phyloP scores from a whole-genome alignment of 2,113 vertebrate genomes.

The Chionomys nivalis region DNA sequence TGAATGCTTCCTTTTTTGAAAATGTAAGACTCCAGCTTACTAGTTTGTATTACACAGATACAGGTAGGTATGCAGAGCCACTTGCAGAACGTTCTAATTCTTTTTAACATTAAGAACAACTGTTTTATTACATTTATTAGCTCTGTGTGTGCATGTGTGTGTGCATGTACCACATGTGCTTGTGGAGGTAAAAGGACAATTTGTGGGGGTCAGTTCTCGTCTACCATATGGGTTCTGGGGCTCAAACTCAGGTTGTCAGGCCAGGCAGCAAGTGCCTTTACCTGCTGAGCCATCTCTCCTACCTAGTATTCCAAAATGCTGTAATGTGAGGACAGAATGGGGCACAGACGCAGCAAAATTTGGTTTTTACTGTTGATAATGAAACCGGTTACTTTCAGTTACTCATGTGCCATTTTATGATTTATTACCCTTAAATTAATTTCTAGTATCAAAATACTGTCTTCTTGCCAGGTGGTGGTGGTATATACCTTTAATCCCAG shows the following conservation, averaged over 20 bases:
- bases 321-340: constrained; percentile 16
- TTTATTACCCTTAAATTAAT: background rate
- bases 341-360: background rate
- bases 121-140: background rate
- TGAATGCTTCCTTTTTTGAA: constrained; percentile 14
- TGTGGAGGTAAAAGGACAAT: background rate
- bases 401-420: background rate
- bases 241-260: background rate
- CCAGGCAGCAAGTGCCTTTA: background rate
- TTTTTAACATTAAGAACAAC: background rate
- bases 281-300: background rate
- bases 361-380: background rate
- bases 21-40: background rate
- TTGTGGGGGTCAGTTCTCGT: background rate
- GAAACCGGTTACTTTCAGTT: too few species aligned
- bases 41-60: constrained; percentile 3
- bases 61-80: background rate
- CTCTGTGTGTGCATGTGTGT: background rate
- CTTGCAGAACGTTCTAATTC: background rate
- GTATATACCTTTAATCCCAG: too few species aligned
- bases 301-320: background rate
- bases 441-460: constrained; percentile 6
- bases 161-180: background rate
- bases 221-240: background rate
- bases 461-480: background rate